Conservation (phyloP, 2,797 vertebrate genomes). For the Ctenosaura bakeri region DNA sequence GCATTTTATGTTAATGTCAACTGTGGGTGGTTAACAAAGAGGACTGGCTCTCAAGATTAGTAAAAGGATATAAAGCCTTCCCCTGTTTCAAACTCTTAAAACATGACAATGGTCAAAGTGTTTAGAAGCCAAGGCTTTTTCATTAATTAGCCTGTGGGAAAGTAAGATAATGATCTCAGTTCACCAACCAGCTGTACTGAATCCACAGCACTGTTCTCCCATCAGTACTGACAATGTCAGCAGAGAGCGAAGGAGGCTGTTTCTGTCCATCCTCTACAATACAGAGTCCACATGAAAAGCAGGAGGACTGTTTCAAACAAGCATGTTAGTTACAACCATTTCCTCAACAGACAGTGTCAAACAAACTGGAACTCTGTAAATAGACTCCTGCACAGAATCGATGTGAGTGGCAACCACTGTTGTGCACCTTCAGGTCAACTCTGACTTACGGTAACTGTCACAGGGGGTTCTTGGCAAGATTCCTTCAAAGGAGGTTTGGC, state of each 20-base stretch:
- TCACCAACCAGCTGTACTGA: constrained; percentile 15
- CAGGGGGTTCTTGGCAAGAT: too few species aligned
- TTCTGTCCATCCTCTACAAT: not conserved
- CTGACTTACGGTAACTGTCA: too few species aligned
- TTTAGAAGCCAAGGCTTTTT: constrained; percentile 28
- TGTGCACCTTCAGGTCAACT: too few species aligned
- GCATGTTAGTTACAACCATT: too few species aligned
- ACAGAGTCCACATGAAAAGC: not conserved
- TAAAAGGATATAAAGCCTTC: constrained; percentile 14
- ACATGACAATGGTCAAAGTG: constrained; percentile 29
- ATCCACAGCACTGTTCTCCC: constrained; percentile 22
- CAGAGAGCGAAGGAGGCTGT: not conserved
- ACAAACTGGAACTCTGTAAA: not conserved
- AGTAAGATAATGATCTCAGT: constrained; percentile 30
- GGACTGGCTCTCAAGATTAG: constrained; percentile 23
- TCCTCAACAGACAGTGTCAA: too few species aligned
- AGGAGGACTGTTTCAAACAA: not conserved
- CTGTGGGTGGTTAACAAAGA: constrained; percentile 25
- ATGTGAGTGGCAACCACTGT: not conserved
- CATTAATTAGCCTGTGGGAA: constrained; percentile 34
- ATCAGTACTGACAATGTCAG: not conserved
- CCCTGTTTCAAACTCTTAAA: constrained; percentile 1
- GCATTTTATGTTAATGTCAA: constrained; percentile 24
- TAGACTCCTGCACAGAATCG: not conserved
- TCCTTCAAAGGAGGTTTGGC: too few species aligned